phyloP scores from a whole-genome alignment of 1,140 invertebrate genomes.

The Drosophila sproati region DNA sequence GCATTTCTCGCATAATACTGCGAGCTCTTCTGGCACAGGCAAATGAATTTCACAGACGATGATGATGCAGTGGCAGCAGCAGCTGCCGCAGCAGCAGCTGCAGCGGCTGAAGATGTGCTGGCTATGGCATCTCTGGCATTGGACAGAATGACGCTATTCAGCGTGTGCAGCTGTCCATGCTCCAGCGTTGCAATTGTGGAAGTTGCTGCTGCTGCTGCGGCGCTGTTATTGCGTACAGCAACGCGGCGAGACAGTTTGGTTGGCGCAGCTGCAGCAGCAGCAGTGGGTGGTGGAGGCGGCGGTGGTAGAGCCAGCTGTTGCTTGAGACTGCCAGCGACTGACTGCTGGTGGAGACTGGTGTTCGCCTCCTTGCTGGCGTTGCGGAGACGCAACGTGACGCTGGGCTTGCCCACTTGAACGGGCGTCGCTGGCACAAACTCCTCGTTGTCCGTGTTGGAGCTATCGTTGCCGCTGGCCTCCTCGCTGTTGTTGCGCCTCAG shows the following conservation, averaged over 20 bases:
- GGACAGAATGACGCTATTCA: constrained; percentile 47
- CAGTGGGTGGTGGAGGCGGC: not conserved
- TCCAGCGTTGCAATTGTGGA: constrained; percentile 20
- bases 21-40: constrained; percentile 77
- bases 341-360: constrained; percentile 11
- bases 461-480: constrained; percentile 72
- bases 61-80: constrained; percentile 11
- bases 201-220: constrained; percentile 1
- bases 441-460: constrained; percentile 79
- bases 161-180: constrained; percentile 41
- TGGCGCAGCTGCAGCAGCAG: not conserved
- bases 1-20: constrained; percentile 80
- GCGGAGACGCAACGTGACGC: constrained; percentile 72
- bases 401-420: constrained; percentile 77
- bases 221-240: constrained; percentile 5
- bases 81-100: constrained; percentile 4
- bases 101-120: constrained; percentile 48
- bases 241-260: constrained; percentile 46
- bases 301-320: constrained; percentile 15
- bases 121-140: constrained; percentile 46
- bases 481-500: constrained; percentile 77
- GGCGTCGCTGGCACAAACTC: constrained; percentile 79
- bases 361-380: constrained; percentile 56
- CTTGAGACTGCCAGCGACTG: not conserved
- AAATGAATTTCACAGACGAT: constrained; percentile 61